Evolutionary conservation across 2,888 invertebrate species (phyloP).

Genomic region (Spodoptera exigua): DNA sequence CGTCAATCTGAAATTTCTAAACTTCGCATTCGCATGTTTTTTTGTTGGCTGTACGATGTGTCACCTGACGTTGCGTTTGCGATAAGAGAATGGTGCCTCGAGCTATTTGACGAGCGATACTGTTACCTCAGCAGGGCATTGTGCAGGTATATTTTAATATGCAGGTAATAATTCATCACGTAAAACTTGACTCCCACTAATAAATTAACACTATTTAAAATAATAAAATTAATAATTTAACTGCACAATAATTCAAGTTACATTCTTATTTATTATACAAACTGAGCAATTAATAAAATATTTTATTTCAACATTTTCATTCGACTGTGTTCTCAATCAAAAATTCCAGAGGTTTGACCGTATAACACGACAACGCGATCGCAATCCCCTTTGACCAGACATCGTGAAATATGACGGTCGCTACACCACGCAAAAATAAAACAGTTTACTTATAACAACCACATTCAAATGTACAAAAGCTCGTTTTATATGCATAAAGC

Average conservation of each 20-base stretch:
- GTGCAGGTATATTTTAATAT: too few relatives aligned
- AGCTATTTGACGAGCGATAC: conserved; percentile 27
- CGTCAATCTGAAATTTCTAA: background rate
- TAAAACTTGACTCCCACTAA: too few relatives aligned
- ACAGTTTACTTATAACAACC: conserved; percentile 62
- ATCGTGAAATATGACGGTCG: conserved; percentile 82
- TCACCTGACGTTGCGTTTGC: conserved; percentile 39
- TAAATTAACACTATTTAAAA: too few relatives aligned
- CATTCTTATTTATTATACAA: conserved; percentile 37
- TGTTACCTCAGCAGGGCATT: conserved; percentile 1
- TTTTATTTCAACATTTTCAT: conserved; percentile 48
- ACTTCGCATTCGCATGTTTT: conserved; percentile 13
- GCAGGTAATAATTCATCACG: too few relatives aligned
- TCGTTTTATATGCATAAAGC: conserved; percentile 29
- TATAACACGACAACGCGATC: conserved; percentile 66
- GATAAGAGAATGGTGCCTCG: conserved; percentile 48
- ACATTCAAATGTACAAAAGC: conserved; percentile 60
- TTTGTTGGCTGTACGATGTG: conserved; percentile 33
- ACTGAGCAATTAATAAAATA: conserved; percentile 48
- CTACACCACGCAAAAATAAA: conserved; percentile 71
- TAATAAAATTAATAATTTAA: too few relatives aligned
- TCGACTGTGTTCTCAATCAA: conserved; percentile 56
- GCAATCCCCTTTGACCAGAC: conserved; percentile 75
- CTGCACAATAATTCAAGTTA: conserved; percentile 22
- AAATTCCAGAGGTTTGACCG: conserved; percentile 62